Base-by-base conservation (phyloP, 2,888 invertebrate species). In the Ceraclea dissimilis region DNA sequence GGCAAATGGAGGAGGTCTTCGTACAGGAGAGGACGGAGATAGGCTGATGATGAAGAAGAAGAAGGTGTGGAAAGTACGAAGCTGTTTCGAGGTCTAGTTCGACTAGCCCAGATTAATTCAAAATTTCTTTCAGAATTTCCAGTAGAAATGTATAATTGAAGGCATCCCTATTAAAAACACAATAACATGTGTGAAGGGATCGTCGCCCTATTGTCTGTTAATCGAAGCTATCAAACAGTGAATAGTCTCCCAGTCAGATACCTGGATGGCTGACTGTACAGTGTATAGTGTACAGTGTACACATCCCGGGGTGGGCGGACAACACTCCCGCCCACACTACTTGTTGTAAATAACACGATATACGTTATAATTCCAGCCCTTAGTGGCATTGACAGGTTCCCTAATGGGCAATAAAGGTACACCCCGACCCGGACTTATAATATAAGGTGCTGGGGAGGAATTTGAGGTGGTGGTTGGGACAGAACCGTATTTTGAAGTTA, bases 391-490 rank as follows among this genome's bases (percentile, higher is more conserved):
- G 60, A 60, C 60, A 58, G 58, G 34, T 39, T 16, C 50, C 44
- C 49, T 60, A 60, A 60, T 60, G 56, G 60, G 60, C 60, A 60
- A 60, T 60, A 58, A 60, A 58, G 60, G 52, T 17, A 49, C 20
- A 18, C 46, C 43, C 47, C 50, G 33, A 26, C 26, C 6, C 47
- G 2, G 8, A 18, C 18, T 2, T 26, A 26, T 26, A 26, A 4
- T 10, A 26, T 10, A 10, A 26, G 26, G 26, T 26, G 10, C 26
- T 11, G 43, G 52, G 52, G 26, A 19, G 54, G 50, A 50, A 17
- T 50, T 20, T 21, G n/a, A 21, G 39, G 21, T 19, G 33, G 26
- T 26, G 26, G n/a, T n/a, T n/a, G n/a, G n/a, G 4, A 49, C 26
- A 21, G 20, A 33, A 49, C 33, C 51, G 19, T 13, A 51, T 8